These are phyloP conservation scores for Ovibos moschatus DNA, from an alignment of 2,113 vertebrate species.

Conservation along the genomic window DNA sequence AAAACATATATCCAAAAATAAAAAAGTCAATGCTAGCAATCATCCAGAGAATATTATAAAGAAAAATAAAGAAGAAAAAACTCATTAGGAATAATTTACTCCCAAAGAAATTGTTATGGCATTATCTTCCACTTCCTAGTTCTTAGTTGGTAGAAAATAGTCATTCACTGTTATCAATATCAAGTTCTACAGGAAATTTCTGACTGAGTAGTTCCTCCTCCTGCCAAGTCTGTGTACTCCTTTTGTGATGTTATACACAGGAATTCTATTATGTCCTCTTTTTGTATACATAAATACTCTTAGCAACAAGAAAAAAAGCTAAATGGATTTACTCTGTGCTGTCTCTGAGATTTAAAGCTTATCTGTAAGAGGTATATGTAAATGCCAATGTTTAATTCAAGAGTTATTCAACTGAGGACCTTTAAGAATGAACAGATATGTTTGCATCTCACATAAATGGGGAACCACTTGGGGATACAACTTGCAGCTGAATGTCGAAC, in stretches of 20 bases:
- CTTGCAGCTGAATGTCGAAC: not conserved
- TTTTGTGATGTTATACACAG: not conserved
- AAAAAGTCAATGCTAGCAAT: not conserved
- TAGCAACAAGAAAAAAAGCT: not conserved
- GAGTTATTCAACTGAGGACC: not conserved
- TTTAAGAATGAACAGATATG: not conserved
- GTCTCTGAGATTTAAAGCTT: not conserved
- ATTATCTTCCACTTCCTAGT: not conserved
- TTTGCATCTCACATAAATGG: not conserved
- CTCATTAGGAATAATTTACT: not conserved
- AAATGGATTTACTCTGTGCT: not conserved
- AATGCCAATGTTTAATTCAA: not conserved
- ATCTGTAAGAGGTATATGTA: not conserved
- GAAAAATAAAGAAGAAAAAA: not conserved
- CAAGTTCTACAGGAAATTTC: not conserved
- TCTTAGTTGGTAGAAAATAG: not conserved
- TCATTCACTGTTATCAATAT: not conserved
- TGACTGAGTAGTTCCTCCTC: not conserved
- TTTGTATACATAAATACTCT: not conserved
- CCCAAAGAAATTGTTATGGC: not conserved
- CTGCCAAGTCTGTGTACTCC: not conserved
- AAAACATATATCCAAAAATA: not conserved
- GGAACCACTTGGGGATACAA: not conserved
- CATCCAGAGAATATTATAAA: not conserved
- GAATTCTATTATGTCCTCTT: not conserved